Conservation (phyloP, 2,888 invertebrate genomes). For the Coelopa pilipes region DNA sequence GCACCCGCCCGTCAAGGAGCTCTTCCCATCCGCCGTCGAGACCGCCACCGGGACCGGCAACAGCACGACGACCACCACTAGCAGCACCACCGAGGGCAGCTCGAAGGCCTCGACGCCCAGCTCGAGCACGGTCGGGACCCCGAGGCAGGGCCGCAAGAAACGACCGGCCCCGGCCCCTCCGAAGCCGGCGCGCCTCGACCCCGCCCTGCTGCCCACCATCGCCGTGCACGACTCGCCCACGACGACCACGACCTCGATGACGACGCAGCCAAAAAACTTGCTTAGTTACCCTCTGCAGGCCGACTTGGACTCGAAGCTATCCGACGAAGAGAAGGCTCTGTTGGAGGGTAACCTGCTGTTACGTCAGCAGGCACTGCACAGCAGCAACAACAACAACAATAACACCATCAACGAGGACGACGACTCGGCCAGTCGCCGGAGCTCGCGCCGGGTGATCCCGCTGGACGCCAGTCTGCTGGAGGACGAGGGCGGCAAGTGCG, state of each 20-base stretch:
- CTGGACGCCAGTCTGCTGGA: conserved; percentile 53
- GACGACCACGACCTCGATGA: conserved; percentile 39
- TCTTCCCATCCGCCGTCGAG: conserved; percentile 47
- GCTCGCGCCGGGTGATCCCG: conserved; percentile 52
- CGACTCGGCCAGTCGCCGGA: conserved; percentile 41
- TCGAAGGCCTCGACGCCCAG: conserved; percentile 54
- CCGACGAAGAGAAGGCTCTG: conserved; percentile 60
- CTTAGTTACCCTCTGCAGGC: conserved; percentile 58
- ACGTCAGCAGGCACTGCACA: conserved; percentile 17
- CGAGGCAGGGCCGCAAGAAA: conserved; percentile 70
- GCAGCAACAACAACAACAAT: conserved; percentile 21
- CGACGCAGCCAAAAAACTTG: conserved; percentile 54
- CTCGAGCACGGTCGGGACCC: conserved; percentile 61
- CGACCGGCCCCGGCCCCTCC: conserved; percentile 73
- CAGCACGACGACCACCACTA: conserved; percentile 34
- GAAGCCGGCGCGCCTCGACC: conserved; percentile 50
- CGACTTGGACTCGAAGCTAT: conserved; percentile 56
- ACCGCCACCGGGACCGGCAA: no score
- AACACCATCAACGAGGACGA: conserved; percentile 12
- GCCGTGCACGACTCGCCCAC: background rate
- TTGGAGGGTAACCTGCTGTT: conserved; percentile 54
- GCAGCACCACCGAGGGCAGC: conserved; percentile 44
- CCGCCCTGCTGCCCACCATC: conserved; percentile 33
- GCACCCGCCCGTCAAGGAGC: conserved; percentile 48
- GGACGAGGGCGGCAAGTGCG: conserved; percentile 46